These are phyloP conservation scores for Apogon hyalosoma DNA, from an alignment of 2,797 vertebrate genomes.

Conservation along the genomic window DNA sequence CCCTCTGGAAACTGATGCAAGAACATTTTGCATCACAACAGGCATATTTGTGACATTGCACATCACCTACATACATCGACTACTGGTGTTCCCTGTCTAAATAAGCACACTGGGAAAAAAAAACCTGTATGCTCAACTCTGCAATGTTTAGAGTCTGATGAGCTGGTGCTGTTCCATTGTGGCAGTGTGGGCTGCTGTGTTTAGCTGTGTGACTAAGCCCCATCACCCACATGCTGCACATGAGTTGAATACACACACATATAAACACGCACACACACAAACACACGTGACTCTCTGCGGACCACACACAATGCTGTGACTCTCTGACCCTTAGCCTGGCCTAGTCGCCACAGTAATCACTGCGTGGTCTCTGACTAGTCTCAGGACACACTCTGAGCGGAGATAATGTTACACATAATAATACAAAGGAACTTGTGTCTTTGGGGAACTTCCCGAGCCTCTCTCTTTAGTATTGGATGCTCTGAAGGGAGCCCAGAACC, in stretches of 20 bases:
- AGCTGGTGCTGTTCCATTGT: constrained; percentile 52
- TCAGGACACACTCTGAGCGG: constrained; percentile 34
- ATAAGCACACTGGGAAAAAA: constrained; percentile 46
- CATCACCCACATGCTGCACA: constrained; percentile 65
- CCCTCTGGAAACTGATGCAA: too few species aligned
- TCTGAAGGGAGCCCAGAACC: constrained; percentile 57
- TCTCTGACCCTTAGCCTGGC: constrained; percentile 57
- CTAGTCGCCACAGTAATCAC: constrained; percentile 53
- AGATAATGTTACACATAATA: constrained; percentile 73
- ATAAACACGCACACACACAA: constrained; percentile 48
- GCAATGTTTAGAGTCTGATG: constrained; percentile 54
- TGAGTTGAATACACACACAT: constrained; percentile 52
- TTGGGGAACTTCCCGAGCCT: constrained; percentile 54
- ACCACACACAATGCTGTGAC: constrained; percentile 75
- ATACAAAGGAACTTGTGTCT: constrained; percentile 70
- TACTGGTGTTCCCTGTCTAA: constrained; percentile 41
- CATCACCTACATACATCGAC: not conserved
- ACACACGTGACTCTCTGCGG: constrained; percentile 49
- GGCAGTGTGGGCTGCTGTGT: constrained; percentile 70
- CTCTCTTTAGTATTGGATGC: constrained; percentile 40
- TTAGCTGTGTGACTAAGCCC: constrained; percentile 71
- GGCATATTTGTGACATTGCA: constrained; percentile 29
- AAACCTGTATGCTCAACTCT: constrained; percentile 26
- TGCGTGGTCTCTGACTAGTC: constrained; percentile 49
- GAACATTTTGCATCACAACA: constrained; percentile 17